Percentiles rank a stretch among this genome's conserved stretches.
Conservation (phyloP, 2,797 vertebrate species). For the Mus minutoides region DNA sequence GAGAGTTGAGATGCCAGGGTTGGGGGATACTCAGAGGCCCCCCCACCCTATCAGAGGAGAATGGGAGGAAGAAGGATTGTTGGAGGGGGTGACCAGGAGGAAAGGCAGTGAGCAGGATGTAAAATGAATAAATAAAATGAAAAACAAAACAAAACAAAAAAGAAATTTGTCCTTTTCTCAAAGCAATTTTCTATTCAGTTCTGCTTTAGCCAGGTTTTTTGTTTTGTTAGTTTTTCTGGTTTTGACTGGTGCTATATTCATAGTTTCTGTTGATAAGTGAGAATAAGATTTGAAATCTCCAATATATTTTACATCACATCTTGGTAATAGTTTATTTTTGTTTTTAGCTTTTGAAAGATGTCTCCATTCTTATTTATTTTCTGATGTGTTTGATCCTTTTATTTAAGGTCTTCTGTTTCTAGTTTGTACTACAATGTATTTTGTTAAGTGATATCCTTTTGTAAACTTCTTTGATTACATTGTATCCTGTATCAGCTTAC, state of each 20-base stretch:
- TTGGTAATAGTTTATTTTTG: neutral
- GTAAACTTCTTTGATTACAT: neutral
- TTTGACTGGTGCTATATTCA: neutral
- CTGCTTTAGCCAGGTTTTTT: neutral
- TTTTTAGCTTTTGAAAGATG: neutral
- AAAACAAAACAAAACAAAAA: neutral
- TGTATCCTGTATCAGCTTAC: neutral
- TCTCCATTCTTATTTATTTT: neutral
- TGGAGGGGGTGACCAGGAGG: neutral
- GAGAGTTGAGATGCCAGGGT: neutral
- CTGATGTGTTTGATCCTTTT: neutral
- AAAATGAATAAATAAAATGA: neutral
- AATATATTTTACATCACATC: neutral
- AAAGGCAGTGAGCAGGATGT: neutral
- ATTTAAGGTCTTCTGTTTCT: neutral
- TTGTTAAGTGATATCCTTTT: neutral
- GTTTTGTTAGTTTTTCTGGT: neutral
- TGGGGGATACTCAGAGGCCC: neutral
- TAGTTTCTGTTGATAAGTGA: neutral
- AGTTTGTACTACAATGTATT: neutral
- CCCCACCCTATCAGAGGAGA: neutral
- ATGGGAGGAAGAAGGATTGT: neutral
- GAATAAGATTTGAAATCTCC: neutral
- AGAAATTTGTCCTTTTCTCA: constrained; percentile 26
- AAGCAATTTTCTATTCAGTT: neutral